Percentiles rank a stretch among this genome's conserved stretches.
Evolutionary conservation across 2,113 vertebrate species (phyloP).

Genomic region (Pluvianellus socialis): DNA sequence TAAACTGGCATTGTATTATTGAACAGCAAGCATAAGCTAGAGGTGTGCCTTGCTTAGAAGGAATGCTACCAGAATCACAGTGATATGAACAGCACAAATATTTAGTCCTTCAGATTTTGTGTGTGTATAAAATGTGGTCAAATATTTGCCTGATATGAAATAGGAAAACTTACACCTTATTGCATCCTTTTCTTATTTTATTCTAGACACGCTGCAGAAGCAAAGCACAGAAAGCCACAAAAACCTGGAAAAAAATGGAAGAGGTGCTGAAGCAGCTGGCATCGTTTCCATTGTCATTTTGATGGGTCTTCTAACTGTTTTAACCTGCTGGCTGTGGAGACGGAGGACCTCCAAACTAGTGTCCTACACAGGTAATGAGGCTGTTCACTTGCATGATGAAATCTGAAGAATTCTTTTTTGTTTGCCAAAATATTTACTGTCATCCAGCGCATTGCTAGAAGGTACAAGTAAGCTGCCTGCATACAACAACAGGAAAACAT

Average conservation of each 20-base stretch:
- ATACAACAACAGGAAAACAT: not conserved
- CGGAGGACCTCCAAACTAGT: not conserved
- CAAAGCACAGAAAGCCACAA: not conserved
- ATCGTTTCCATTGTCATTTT: not conserved
- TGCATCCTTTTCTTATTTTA: not conserved
- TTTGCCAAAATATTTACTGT: not conserved
- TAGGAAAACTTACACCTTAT: not conserved
- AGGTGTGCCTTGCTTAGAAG: not conserved
- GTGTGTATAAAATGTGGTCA: not conserved
- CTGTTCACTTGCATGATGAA: not conserved
- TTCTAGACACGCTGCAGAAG: not conserved
- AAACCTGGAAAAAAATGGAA: not conserved
- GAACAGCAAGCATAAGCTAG: not conserved
- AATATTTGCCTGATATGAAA: not conserved
- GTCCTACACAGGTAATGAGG: constrained; percentile 45
- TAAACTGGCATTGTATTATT: not conserved
- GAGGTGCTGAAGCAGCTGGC: constrained; percentile 26
- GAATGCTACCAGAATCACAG: not conserved
- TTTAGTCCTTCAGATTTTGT: not conserved
- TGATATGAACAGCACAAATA: not conserved
- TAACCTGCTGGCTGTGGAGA: constrained; percentile 7
- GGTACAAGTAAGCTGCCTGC: not conserved
- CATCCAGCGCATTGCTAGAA: not conserved
- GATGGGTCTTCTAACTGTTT: not conserved
- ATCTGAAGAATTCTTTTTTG: not conserved